Base-by-base conservation (phyloP, 2,888 invertebrate species). In the Drosophila fungiperda region DNA sequence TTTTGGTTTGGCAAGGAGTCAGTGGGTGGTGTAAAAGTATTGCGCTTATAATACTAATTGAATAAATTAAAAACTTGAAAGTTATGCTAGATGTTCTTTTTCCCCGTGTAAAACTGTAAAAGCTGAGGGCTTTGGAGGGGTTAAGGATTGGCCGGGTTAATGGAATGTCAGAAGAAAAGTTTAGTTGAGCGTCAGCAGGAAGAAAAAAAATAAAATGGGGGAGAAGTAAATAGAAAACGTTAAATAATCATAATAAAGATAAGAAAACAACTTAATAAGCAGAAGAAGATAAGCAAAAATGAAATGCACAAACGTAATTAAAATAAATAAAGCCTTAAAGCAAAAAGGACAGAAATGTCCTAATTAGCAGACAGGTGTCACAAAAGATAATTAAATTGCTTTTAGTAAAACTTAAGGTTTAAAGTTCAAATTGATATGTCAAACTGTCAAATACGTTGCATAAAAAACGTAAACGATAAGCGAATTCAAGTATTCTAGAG, bases 11-110 rank as follows among this genome's bases (percentile, higher is more conserved):
- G 60, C 6, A 0, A 11, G 20, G 15, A 20, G 32, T 1, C 15
- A 50, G 49, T 48, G 38, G 65, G 36, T 36, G 62, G 32, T 26
- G 11, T 35, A 59, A 83, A 83, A 65, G 64, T 61, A 73, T 38
- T 74, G 7, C 70, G 68, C 74, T 79, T 73, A 82, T 85, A 85
- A 77, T 75, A 66, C 86, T 83, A 86, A 83, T 83, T 83, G 80
- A 82, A 85, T 88, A 80, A 85, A 85, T 82, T 85, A 80, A 80
- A 82, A 83, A 88, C 83, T 88, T 85, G 53, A 66, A 65, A 78
- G 62, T 68, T 74, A 54, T 65, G 63, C 54, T 42, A 49, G 32
- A 48, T 64, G 20, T 5, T 64, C 61, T 58, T 58, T 76, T 65
- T 23, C 15, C 45, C 12, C 33, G 29, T 26, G 20, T 15, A 32